Conservation (phyloP, 2,797 vertebrate species). For the Enteromius radiatus region DNA sequence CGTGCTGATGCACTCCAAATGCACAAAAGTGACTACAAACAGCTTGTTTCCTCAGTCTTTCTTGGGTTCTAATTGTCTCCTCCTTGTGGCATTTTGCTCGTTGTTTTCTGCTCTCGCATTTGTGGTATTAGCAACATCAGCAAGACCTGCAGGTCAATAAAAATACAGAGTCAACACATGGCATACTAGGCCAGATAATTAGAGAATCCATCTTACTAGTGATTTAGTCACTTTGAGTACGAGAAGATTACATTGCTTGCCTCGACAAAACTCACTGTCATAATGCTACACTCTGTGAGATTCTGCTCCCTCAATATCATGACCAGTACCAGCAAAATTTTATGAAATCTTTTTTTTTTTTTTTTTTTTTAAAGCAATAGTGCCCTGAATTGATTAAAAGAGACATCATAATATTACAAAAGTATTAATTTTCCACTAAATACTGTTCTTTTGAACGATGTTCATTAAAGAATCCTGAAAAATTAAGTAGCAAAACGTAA, state of each 20-base stretch:
- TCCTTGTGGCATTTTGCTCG: slow-evolving; percentile 30
- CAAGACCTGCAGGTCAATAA: slow-evolving; percentile 59
- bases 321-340: background rate
- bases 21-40: background rate
- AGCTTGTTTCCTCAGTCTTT: slow-evolving; percentile 8
- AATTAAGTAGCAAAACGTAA: background rate
- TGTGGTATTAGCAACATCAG: slow-evolving; percentile 65
- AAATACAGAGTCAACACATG: slow-evolving; percentile 37
- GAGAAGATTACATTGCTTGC: background rate
- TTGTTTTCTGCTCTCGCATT: slow-evolving; percentile 50
- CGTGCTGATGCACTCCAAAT: slow-evolving; percentile 28
- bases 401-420: background rate
- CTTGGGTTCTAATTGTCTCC: slow-evolving; percentile 38
- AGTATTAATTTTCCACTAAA: background rate
- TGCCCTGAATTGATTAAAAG: background rate
- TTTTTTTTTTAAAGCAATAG: no score
- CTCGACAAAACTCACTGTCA: background rate
- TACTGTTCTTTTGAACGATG: background rate
- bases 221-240: background rate
- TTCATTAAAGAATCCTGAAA: background rate
- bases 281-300: background rate
- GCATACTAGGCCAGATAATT: slow-evolving; percentile 29
- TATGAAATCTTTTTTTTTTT: background rate
- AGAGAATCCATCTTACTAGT: background rate
- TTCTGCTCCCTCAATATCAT: background rate